Conservation (phyloP, 1,140 invertebrate genomes). For the Hesperophylax magnus region DNA sequence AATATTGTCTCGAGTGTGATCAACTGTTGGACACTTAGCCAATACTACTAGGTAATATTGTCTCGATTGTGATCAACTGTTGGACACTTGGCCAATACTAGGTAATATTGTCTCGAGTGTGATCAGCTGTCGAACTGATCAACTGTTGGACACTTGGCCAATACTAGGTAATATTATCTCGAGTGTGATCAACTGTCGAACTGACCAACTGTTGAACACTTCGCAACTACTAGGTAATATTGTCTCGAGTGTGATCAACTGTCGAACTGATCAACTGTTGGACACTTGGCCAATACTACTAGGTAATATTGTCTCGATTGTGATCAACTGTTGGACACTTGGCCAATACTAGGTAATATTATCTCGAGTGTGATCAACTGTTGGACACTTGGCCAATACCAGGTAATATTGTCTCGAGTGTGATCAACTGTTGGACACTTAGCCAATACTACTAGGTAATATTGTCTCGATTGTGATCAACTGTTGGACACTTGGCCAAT, state of each 20-base stretch:
- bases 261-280: too few relatives aligned
- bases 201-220: too few relatives aligned
- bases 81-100: background rate
- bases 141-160: too few relatives aligned
- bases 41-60: constrained; percentile 4
- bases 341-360: background rate
- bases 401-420: constrained; percentile 19
- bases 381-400: background rate
- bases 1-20: constrained; percentile 24
- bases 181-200: constrained; percentile 17
- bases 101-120: constrained; percentile 15
- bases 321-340: background rate
- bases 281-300: too few relatives aligned
- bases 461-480: constrained; percentile 25
- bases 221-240: constrained; percentile 2
- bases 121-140: background rate
- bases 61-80: constrained; percentile 17
- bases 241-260: constrained; percentile 22
- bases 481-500: background rate
- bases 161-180: constrained; percentile 17
- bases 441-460: background rate
- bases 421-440: background rate
- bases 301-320: constrained; percentile 17
- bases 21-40: background rate
- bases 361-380: constrained; percentile 17